A percentile compares a stretch with the other conserved stretches of the same genome.
Evolutionary conservation across 2,888 invertebrate genomes (phyloP).

Genomic region (Chironomus riparius): DNA sequence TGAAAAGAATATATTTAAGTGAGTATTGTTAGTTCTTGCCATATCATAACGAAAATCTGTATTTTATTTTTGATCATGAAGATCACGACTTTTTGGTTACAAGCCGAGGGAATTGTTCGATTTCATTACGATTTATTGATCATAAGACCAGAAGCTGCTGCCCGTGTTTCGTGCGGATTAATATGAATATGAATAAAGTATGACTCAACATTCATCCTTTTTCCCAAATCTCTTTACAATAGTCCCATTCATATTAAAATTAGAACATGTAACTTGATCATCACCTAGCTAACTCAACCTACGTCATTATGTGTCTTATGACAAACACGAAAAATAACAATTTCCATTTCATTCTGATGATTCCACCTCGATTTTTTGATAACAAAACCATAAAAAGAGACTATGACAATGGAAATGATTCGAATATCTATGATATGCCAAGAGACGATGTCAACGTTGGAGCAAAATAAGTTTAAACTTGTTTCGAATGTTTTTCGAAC

Average conservation of each 20-base stretch:
- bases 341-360: not conserved
- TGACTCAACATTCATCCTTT: too few relatives aligned
- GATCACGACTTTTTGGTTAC: constrained; percentile 12
- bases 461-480: too few relatives aligned
- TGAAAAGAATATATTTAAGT: not conserved
- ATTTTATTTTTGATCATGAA: constrained; percentile 16
- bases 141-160: not conserved
- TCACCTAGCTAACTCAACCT: too few relatives aligned
- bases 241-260: too few relatives aligned
- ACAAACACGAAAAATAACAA: not conserved
- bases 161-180: too few relatives aligned
- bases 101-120: not conserved
- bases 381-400: not conserved
- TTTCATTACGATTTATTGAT: not conserved
- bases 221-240: too few relatives aligned
- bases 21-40: not conserved
- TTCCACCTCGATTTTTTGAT: not conserved
- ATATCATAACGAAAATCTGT: not conserved
- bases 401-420: not conserved
- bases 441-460: too few relatives aligned
- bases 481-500: too few relatives aligned
- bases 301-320: too few relatives aligned
- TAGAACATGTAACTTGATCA: too few relatives aligned
- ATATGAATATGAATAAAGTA: too few relatives aligned
- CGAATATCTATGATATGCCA: too few relatives aligned